Percentiles rank a stretch among this genome's conserved stretches.
phyloP scores from a whole-genome alignment of 2,888 invertebrate genomes.

The Drosophila villosipedis region DNA sequence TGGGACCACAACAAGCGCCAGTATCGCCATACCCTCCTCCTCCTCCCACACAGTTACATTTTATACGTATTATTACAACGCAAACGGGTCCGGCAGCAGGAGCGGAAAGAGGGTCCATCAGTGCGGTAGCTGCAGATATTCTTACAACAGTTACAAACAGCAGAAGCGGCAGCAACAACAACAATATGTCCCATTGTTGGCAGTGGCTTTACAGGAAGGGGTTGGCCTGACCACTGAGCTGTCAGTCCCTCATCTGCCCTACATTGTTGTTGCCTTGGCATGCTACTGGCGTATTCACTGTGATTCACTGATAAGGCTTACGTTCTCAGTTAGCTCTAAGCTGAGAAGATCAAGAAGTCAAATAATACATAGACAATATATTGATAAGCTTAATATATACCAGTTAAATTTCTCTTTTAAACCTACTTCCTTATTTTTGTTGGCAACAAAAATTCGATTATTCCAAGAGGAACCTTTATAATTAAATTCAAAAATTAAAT shows the following conservation, averaged over 20 bases:
- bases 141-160: constrained; percentile 46
- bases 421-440: not conserved
- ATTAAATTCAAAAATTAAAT: not conserved
- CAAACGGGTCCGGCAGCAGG: constrained; percentile 13
- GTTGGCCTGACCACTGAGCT: constrained; percentile 38
- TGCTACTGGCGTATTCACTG: constrained; percentile 35
- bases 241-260: constrained; percentile 58
- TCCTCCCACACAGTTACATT: constrained; percentile 64
- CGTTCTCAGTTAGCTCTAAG: constrained; percentile 31
- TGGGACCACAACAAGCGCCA: constrained; percentile 77
- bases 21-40: constrained; percentile 28
- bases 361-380: not conserved
- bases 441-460: not conserved
- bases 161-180: constrained; percentile 37
- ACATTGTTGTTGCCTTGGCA: constrained; percentile 32
- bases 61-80: constrained; percentile 76
- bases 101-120: not conserved
- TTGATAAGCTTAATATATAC: not conserved
- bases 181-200: constrained; percentile 58
- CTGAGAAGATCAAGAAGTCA: constrained; percentile 23
- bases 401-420: not conserved
- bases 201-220: constrained; percentile 51
- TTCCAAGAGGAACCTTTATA: not conserved
- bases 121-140: constrained; percentile 49
- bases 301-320: constrained; percentile 47